Percentiles rank a stretch among this genome's conserved stretches.
Evolutionary conservation across 2,888 invertebrate species (phyloP).

Genomic region (Sturmia bella): DNA sequence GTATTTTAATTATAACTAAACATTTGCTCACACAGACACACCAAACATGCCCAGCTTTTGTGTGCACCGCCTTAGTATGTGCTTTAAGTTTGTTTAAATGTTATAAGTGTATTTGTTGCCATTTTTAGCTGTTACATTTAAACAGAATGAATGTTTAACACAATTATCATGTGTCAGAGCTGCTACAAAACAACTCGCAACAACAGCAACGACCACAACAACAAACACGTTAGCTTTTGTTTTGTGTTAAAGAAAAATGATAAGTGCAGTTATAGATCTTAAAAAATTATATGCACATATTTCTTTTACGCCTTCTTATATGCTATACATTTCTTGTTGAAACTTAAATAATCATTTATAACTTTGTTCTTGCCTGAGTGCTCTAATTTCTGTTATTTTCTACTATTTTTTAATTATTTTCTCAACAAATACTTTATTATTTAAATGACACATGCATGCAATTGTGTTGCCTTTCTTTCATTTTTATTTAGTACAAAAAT

Average conservation of each 20-base stretch:
- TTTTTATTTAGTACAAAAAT: slow-evolving; percentile 13
- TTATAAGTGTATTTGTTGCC: background rate
- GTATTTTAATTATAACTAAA: slow-evolving; percentile 66
- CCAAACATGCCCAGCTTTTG: slow-evolving; percentile 2
- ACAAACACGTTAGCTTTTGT: slow-evolving; percentile 31
- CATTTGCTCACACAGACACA: slow-evolving; percentile 17
- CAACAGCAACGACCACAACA: slow-evolving; percentile 40
- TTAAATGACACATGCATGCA: slow-evolving; percentile 68
- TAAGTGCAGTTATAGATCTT: slow-evolving; percentile 28
- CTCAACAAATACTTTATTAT: slow-evolving; percentile 67
- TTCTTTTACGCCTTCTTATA: slow-evolving; percentile 54
- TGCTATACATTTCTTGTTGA: slow-evolving; percentile 49
- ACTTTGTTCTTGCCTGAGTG: slow-evolving; percentile 34
- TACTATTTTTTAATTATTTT: slow-evolving; percentile 61
- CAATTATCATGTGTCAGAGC: slow-evolving; percentile 68
- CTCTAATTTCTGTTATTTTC: slow-evolving; percentile 39
- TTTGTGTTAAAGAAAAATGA: slow-evolving; percentile 24
- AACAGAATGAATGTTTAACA: slow-evolving; percentile 56
- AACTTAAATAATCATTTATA: slow-evolving; percentile 65
- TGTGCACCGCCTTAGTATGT: slow-evolving; percentile 41
- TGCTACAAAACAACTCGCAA: slow-evolving; percentile 21
- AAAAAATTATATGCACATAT: slow-evolving; percentile 25
- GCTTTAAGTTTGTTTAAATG: slow-evolving; percentile 26
- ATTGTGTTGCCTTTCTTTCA: slow-evolving; percentile 57
- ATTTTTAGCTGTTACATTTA: slow-evolving; percentile 24